These are phyloP conservation scores for Gonioctena quinquepunctata DNA, from an alignment of 1,140 invertebrate genomes.

Conservation along the genomic window DNA sequence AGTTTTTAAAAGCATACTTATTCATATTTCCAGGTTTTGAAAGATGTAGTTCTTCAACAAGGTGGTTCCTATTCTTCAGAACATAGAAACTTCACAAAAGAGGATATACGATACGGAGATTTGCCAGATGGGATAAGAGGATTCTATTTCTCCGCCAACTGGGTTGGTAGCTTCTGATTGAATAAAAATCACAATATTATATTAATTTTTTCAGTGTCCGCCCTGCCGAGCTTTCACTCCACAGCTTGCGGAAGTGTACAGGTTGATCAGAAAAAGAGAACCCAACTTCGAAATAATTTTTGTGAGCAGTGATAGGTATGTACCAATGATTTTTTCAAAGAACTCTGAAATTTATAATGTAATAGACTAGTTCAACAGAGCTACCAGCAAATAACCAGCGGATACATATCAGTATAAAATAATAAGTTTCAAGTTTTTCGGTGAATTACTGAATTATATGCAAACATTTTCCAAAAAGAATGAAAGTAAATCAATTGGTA, in stretches of 20 bases:
- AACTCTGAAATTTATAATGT: background rate
- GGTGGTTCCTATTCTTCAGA: slow-evolving; percentile 57
- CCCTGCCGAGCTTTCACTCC: slow-evolving; percentile 82
- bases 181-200: background rate
- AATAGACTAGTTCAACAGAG: too few species aligned
- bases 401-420: too few species aligned
- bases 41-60: slow-evolving; percentile 66
- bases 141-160: slow-evolving; percentile 82
- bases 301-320: slow-evolving; percentile 79
- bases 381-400: too few species aligned
- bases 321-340: slow-evolving; percentile 4
- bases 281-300: slow-evolving; percentile 80
- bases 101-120: slow-evolving; percentile 61
- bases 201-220: slow-evolving; percentile 67
- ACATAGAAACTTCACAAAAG: slow-evolving; percentile 50
- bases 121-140: slow-evolving; percentile 68
- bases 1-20: too few species aligned
- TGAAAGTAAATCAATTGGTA: too few species aligned
- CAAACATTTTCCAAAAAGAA: too few species aligned
- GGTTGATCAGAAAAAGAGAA: slow-evolving; percentile 68
- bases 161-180: slow-evolving; percentile 62
- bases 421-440: too few species aligned
- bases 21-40: slow-evolving; percentile 54
- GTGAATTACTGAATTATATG: too few species aligned
- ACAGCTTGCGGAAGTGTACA: slow-evolving; percentile 71